Evolutionary conservation across 2,797 vertebrate genomes (phyloP).

Genomic region (Sebastes steindachneri): DNA sequence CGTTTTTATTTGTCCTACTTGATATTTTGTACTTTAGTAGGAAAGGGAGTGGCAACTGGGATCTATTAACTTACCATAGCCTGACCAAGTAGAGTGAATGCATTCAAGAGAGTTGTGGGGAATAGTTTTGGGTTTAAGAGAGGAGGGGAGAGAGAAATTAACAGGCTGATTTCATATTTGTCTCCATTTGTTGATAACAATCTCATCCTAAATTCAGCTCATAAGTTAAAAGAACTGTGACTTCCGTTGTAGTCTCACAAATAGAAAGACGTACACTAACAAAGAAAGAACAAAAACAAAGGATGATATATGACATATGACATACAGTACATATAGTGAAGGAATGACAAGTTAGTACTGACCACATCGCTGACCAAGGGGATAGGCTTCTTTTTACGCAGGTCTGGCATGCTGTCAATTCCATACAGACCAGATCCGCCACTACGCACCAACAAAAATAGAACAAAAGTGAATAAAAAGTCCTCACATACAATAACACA

Average conservation of each 20-base stretch:
- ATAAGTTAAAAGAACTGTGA: constrained; percentile 12
- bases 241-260: constrained; percentile 19
- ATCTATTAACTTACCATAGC: constrained; percentile 96
- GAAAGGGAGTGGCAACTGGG: constrained; percentile 59
- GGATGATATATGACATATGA: constrained; percentile 12
- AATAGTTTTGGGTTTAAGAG: constrained; percentile 82
- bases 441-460: constrained; percentile 73
- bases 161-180: constrained; percentile 61
- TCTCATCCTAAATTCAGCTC: constrained; percentile 44
- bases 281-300: constrained; percentile 37
- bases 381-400: constrained; percentile 96
- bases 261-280: constrained; percentile 27
- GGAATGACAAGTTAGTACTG: constrained; percentile 68
- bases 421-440: constrained; percentile 93
- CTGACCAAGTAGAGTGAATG: constrained; percentile 90
- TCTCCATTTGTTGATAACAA: constrained; percentile 58
- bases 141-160: constrained; percentile 82
- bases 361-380: constrained; percentile 98
- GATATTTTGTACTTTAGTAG: constrained; percentile 57
- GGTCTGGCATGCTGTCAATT: constrained; percentile 98
- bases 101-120: constrained; percentile 91
- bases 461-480: not conserved
- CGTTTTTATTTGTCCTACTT: constrained; percentile 62
- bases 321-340: not conserved
- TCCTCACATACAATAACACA: not conserved